These are phyloP conservation scores for Nebria salina DNA, from an alignment of 2,888 invertebrate species.

Conservation along the genomic window DNA sequence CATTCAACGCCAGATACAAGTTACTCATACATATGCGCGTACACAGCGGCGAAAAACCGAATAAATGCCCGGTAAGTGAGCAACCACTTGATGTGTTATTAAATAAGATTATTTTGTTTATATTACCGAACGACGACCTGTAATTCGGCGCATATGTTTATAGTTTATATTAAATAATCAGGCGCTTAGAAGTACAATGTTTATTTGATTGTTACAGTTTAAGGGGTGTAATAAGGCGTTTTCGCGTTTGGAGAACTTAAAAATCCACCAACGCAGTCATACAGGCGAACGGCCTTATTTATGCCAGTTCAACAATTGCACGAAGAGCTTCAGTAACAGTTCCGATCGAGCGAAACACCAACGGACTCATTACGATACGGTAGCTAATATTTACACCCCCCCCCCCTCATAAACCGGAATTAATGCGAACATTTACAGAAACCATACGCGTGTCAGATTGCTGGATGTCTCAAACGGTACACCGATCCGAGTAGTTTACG, in stretches of 20 bases:
- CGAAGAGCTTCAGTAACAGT: constrained; percentile 98
- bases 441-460: constrained; percentile 90
- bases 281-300: constrained; percentile 96
- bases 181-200: too few relatives aligned
- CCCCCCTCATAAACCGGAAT: background rate
- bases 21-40: constrained; percentile 96
- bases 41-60: constrained; percentile 98
- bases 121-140: background rate
- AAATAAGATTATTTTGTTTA: constrained; percentile 6
- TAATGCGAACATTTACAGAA: constrained; percentile 69
- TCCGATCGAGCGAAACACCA: constrained; percentile 99
- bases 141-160: background rate
- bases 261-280: constrained; percentile 95
- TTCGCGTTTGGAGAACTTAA: constrained; percentile 95
- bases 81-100: background rate
- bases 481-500: constrained; percentile 93
- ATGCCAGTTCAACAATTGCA: constrained; percentile 91
- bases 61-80: constrained; percentile 92
- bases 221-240: constrained; percentile 95
- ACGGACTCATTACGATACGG: constrained; percentile 97
- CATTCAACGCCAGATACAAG: constrained; percentile 98
- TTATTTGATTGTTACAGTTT: constrained; percentile 70
- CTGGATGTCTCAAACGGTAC: constrained; percentile 89
- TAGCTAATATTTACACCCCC: constrained; percentile 59
- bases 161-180: background rate